phyloP scores from a whole-genome alignment of 2,797 vertebrate genomes.

The Platalea minor region DNA sequence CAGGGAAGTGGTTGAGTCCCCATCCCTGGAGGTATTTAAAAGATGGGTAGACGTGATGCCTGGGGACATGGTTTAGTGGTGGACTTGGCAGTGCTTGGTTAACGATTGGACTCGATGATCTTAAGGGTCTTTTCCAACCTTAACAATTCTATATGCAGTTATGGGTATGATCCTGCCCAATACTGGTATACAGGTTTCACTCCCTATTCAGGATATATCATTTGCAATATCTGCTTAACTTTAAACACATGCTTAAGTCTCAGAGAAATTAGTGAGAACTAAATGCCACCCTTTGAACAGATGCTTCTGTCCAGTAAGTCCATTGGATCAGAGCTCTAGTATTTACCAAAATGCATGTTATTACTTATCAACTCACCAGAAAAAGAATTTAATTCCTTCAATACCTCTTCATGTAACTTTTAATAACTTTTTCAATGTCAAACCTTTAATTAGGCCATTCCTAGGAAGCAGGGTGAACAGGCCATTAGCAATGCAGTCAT shows the following conservation, averaged over 20 bases:
- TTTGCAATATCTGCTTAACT: neutral
- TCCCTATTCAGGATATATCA: neutral
- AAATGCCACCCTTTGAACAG: neutral
- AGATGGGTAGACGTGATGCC: no score
- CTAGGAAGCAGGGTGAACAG: constrained; percentile 1
- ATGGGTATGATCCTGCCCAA: neutral
- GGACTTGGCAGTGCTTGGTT: no score
- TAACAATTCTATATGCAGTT: neutral
- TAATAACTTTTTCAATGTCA: constrained; percentile 36
- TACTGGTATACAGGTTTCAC: neutral
- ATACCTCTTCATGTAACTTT: neutral
- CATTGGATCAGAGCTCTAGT: neutral
- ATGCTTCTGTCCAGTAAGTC: neutral
- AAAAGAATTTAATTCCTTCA: neutral
- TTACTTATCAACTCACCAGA: neutral
- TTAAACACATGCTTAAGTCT: neutral
- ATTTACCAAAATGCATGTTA: neutral
- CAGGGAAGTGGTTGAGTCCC: no score
- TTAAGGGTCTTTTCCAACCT: no score
- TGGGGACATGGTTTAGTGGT: no score
- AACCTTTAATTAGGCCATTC: neutral
- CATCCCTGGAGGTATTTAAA: no score
- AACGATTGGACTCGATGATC: no score
- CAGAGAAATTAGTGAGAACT: neutral
- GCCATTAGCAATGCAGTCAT: constrained; percentile 16